Evolutionary conservation across 2,797 vertebrate genomes (phyloP), one percentile per base, ranked within the genome.

Genomic region (Microhierax caerulescens): DNA sequence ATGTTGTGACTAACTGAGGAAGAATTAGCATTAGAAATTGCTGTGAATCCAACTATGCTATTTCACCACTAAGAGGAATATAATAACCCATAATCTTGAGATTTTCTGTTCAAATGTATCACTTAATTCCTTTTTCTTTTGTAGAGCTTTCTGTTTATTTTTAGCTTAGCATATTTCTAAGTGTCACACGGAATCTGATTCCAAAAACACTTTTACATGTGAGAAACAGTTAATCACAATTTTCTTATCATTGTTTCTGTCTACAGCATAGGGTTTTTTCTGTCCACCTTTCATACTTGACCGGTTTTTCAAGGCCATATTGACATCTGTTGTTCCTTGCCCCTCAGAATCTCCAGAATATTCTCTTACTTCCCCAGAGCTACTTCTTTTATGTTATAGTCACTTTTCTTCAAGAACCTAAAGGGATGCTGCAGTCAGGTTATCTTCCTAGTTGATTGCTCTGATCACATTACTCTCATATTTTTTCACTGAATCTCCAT

Each of bases 111-210:
- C 43, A 93, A 95, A 80, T 45, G 6, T 10, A 7, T 48, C 15
- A 68, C 23, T 61, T 95, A 96, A 83, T 94, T 50, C 14, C 5
- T 75, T 76, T 51, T 85, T 41, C 37, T 94, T 94, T 85, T 74
- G 32, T 72, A 81, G 65, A 73, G 56, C 21, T 84, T 94, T 88
- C 81, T 82, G 54, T 85, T 95, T 91, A 90, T 94, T 95, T 96
- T 95, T 95, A 91, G 36, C 47, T 67, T 80, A 64, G 15, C 7
- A 7, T 85, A 83, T 81, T 92, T 94, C 48, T 74, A 93, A 85
- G 39, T 87, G 22, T 85, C 64, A 60, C 45, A 54, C 47, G 36
- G 53, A 86, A 61, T 2, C 7, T 48, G 16, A 64, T 86, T 82
- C 5, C 8, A 34, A 51, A 87, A 70, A 2, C 7, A 51, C 16